Evolutionary conservation across 2,888 invertebrate species (phyloP).

Genomic region (Latrodectus elegans): DNA sequence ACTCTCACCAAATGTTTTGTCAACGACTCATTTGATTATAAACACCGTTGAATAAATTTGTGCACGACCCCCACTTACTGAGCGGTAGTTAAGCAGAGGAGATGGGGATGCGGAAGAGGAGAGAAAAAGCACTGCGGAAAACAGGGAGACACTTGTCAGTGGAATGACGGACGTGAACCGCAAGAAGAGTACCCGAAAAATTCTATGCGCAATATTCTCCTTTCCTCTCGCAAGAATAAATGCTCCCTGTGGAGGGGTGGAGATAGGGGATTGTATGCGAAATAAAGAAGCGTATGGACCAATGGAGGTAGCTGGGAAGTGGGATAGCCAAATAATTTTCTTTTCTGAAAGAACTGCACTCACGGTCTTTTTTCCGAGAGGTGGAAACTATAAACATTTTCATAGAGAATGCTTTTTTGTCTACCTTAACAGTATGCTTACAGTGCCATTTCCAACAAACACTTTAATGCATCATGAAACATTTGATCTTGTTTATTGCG

Average conservation of each 20-base stretch:
- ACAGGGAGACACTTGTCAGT: conserved; percentile 63
- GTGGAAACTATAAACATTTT: conserved; percentile 30
- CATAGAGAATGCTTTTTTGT: conserved; percentile 44
- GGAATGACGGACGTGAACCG: conserved; percentile 67
- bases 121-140: conserved; percentile 34
- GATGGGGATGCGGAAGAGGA: not conserved
- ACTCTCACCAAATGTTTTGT: too few species aligned
- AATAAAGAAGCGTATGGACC: too few species aligned
- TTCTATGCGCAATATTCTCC: conserved; percentile 26
- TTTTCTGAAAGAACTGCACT: conserved; percentile 22
- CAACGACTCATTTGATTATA: too few species aligned
- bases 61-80: conserved; percentile 10
- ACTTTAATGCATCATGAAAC: too few species aligned
- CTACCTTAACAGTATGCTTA: not conserved
- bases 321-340: too few species aligned
- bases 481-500: too few species aligned
- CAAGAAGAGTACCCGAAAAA: conserved; percentile 58
- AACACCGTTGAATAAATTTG: not conserved
- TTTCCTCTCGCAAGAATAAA: conserved; percentile 6
- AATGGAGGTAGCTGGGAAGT: too few species aligned
- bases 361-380: conserved; percentile 15
- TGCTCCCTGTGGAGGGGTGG: not conserved
- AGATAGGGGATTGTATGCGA: not conserved
- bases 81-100: not conserved
- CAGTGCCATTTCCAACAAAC: too few species aligned